These are phyloP conservation scores for Malacosoma neustria DNA, from an alignment of 2,888 invertebrate species.

Conservation along the genomic window DNA sequence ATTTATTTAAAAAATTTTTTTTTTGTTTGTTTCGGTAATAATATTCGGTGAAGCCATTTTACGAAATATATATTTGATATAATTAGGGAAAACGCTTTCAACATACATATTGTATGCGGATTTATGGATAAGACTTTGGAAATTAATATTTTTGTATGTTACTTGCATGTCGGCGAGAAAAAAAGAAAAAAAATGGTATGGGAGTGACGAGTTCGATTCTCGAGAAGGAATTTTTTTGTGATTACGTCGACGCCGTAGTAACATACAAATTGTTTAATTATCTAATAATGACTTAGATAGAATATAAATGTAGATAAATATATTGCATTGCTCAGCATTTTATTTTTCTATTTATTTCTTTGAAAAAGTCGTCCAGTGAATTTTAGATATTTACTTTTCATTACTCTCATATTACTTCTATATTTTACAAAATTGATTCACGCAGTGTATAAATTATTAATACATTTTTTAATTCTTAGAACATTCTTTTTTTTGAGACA, in stretches of 20 bases:
- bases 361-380: slow-evolving; percentile 27
- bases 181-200: no score
- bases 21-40: background rate
- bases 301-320: slow-evolving; percentile 53
- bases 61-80: background rate
- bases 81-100: slow-evolving; percentile 45
- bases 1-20: background rate
- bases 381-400: slow-evolving; percentile 9
- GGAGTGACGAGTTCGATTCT: no score
- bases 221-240: no score
- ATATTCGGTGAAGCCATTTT: background rate
- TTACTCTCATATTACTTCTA: no score
- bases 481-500: no score
- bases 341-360: slow-evolving; percentile 19
- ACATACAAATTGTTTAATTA: background rate
- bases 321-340: slow-evolving; percentile 49
- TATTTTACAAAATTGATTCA: no score
- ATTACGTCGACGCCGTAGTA: no score
- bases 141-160: background rate
- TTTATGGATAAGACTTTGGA: slow-evolving; percentile 19
- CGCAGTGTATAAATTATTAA: no score
- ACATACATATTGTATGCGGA: slow-evolving; percentile 56
- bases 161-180: no score
- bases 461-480: no score
- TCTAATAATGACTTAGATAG: slow-evolving; percentile 50